A percentile compares a stretch with the other conserved stretches of the same genome.
Conservation (phyloP, 2,113 vertebrate species). For the Onychorhynchus coronatus region DNA sequence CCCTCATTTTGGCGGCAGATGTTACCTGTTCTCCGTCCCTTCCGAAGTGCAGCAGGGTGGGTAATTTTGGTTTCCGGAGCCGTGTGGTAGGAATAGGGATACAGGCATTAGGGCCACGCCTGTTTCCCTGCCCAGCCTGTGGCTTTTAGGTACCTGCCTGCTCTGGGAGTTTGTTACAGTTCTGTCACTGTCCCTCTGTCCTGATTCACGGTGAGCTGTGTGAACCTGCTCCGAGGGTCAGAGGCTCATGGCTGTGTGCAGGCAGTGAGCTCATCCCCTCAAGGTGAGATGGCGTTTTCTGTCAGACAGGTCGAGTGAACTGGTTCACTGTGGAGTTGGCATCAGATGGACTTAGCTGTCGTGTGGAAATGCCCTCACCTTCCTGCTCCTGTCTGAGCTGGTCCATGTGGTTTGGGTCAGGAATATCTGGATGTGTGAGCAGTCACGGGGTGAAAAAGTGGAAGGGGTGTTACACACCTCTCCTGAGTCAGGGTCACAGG, state of each 20-base stretch:
- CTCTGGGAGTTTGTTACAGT: neutral
- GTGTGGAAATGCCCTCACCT: neutral
- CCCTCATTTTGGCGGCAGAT: neutral
- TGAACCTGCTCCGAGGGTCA: neutral
- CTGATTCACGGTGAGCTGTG: fast-evolving
- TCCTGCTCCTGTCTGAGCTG: neutral
- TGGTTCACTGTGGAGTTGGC: neutral
- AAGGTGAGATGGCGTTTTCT: neutral
- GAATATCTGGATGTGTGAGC: neutral
- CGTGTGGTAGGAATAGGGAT: fast-evolving
- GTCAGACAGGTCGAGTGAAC: neutral
- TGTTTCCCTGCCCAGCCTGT: neutral
- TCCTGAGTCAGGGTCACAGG: neutral
- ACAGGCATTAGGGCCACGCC: neutral
- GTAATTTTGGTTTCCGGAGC: neutral
- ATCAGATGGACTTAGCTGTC: too few species aligned
- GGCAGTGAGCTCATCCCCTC: neutral
- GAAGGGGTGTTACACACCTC: neutral
- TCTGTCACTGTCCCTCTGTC: neutral
- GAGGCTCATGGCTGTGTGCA: neutral
- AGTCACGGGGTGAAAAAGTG: neutral
- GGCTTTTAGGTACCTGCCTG: neutral
- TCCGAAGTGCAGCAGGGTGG: neutral
- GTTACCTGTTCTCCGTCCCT: neutral
- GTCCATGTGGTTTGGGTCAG: neutral